Evolutionary conservation across 1,140 invertebrate species (phyloP).

Genomic region (Ostrea denselamellosa): DNA sequence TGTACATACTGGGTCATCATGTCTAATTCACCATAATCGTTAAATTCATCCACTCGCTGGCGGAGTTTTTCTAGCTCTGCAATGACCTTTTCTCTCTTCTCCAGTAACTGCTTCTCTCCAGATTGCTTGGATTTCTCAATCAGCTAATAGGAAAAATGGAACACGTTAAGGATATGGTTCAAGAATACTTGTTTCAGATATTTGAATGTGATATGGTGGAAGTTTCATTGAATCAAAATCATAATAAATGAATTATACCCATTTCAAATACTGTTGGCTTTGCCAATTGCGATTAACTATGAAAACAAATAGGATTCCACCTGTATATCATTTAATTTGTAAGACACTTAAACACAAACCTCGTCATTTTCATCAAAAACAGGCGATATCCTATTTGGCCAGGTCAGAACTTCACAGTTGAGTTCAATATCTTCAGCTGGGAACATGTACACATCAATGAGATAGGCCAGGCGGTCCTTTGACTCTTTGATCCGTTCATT

Average conservation of each 20-base stretch:
- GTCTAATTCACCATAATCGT: slow-evolving; percentile 80
- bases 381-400: slow-evolving; percentile 77
- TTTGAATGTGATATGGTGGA: too few species aligned
- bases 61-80: slow-evolving; percentile 85
- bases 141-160: slow-evolving; percentile 77
- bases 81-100: slow-evolving; percentile 85
- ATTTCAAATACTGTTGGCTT: too few species aligned
- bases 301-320: too few species aligned
- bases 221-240: too few species aligned
- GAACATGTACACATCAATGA: slow-evolving; percentile 78
- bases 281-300: too few species aligned
- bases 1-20: slow-evolving; percentile 80
- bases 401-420: slow-evolving; percentile 77
- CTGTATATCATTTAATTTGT: too few species aligned
- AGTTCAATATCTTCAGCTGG: slow-evolving; percentile 76
- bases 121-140: slow-evolving; percentile 89
- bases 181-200: too few species aligned
- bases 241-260: too few species aligned
- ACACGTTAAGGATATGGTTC: not conserved
- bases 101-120: slow-evolving; percentile 87
- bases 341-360: slow-evolving; percentile 62
- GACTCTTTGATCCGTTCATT: slow-evolving; percentile 74
- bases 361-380: slow-evolving; percentile 78
- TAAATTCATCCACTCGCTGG: slow-evolving; percentile 83
- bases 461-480: slow-evolving; percentile 74